Percentiles rank a stretch among this genome's conserved stretches.
These are phyloP conservation scores for Rhagophthalmus giganteus DNA, from an alignment of 2,888 invertebrate genomes.

Conservation along the genomic window DNA sequence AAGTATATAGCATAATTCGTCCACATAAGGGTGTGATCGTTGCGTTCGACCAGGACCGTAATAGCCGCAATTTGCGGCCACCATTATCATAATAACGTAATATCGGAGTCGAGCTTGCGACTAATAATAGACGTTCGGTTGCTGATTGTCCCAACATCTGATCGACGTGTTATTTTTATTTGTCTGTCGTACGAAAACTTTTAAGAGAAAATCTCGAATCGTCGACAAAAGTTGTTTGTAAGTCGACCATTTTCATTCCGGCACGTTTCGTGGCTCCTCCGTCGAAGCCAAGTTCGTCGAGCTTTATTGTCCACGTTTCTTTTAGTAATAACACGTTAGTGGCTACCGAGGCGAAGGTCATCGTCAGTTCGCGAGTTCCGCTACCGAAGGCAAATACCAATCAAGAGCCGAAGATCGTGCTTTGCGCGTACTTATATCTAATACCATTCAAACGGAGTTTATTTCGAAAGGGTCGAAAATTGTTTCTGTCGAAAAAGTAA, in stretches of 20 bases:
- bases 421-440: too few species aligned
- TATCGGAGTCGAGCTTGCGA: slow-evolving; percentile 36
- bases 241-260: slow-evolving; percentile 14
- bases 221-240: too few species aligned
- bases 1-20: slow-evolving; percentile 29
- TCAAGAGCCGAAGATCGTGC: too few species aligned
- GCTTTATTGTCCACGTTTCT: slow-evolving; percentile 25
- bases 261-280: slow-evolving; percentile 17
- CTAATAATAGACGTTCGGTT: slow-evolving; percentile 29
- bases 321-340: slow-evolving; percentile 22
- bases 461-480: too few species aligned
- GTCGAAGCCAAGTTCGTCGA: slow-evolving; percentile 11
- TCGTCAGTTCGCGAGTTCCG: slow-evolving; percentile 23
- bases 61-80: slow-evolving; percentile 44
- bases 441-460: too few species aligned
- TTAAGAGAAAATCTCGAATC: too few species aligned
- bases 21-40: slow-evolving; percentile 31
- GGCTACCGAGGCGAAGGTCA: slow-evolving; percentile 25
- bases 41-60: slow-evolving; percentile 39
- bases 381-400: slow-evolving; percentile 28
- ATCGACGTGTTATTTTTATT: slow-evolving; percentile 21
- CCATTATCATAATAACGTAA: slow-evolving; percentile 49
- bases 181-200: slow-evolving; percentile 3
- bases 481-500: too few species aligned
- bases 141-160: slow-evolving; percentile 27